Percentiles rank a stretch among this genome's conserved stretches.
Conservation (phyloP, 2,888 invertebrate species). For the Blastobasis lacticolella region DNA sequence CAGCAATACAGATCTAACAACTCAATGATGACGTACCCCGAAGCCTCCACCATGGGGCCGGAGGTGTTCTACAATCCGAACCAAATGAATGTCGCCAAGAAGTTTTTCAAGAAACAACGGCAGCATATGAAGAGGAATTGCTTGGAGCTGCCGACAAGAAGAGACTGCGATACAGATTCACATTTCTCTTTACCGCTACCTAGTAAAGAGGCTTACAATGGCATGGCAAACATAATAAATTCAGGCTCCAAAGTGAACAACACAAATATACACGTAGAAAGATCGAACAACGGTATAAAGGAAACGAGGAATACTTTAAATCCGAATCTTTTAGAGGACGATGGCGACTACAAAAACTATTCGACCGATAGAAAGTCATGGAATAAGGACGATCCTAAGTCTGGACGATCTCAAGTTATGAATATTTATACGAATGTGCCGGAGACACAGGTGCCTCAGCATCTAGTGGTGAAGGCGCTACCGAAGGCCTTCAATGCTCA, state of each 20-base stretch:
- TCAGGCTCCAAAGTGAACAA: constrained; percentile 86
- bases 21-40: constrained; percentile 77
- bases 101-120: constrained; percentile 92
- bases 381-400: constrained; percentile 54
- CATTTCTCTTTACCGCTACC: constrained; percentile 68
- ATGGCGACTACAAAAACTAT: constrained; percentile 72
- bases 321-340: constrained; percentile 78
- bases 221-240: constrained; percentile 76
- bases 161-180: constrained; percentile 72
- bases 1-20: constrained; percentile 83
- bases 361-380: constrained; percentile 52
- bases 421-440: constrained; percentile 79
- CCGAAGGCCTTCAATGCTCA: constrained; percentile 48
- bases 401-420: constrained; percentile 56
- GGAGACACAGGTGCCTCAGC: constrained; percentile 76
- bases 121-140: constrained; percentile 83
- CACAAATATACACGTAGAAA: constrained; percentile 84
- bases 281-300: constrained; percentile 68
- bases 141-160: constrained; percentile 77
- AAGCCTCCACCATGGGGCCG: constrained; percentile 71
- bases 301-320: constrained; percentile 73
- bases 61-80: constrained; percentile 94
- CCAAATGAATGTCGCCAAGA: constrained; percentile 93
- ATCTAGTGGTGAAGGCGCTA: constrained; percentile 63
- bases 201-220: constrained; percentile 62